Evolutionary conservation across 2,113 vertebrate species (phyloP).

Genomic region (Boulengeromyrus knoepffleri): DNA sequence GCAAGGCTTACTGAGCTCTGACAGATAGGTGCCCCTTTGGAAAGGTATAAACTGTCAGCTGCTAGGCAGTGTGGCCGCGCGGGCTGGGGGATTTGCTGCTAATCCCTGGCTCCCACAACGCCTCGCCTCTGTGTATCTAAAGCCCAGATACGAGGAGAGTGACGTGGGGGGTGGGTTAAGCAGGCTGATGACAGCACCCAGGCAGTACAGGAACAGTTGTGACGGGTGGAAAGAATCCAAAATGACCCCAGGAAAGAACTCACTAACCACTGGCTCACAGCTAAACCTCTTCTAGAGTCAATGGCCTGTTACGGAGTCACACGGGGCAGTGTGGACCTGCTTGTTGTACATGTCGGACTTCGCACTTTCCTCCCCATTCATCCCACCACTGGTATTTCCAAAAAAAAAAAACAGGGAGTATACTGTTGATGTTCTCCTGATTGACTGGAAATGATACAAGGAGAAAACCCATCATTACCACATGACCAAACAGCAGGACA

Average conservation of each 20-base stretch:
- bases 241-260: neutral
- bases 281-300: neutral
- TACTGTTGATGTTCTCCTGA: neutral
- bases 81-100: neutral
- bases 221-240: neutral
- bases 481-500: neutral
- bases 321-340: neutral
- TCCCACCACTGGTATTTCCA: neutral
- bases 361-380: neutral
- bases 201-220: neutral
- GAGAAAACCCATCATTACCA: neutral
- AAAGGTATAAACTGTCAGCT: neutral
- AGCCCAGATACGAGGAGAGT: neutral
- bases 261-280: neutral
- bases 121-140: neutral
- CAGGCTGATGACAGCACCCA: neutral
- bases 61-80: neutral
- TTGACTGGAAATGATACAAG: neutral
- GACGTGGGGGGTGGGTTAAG: neutral
- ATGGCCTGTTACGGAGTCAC: neutral
- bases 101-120: neutral
- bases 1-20: constrained; percentile 23
- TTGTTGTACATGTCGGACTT: neutral
- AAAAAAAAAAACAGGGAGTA: neutral
- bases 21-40: constrained; percentile 10